Conservation (phyloP, 2,113 vertebrate species). For the Micronycteris hirsuta region DNA sequence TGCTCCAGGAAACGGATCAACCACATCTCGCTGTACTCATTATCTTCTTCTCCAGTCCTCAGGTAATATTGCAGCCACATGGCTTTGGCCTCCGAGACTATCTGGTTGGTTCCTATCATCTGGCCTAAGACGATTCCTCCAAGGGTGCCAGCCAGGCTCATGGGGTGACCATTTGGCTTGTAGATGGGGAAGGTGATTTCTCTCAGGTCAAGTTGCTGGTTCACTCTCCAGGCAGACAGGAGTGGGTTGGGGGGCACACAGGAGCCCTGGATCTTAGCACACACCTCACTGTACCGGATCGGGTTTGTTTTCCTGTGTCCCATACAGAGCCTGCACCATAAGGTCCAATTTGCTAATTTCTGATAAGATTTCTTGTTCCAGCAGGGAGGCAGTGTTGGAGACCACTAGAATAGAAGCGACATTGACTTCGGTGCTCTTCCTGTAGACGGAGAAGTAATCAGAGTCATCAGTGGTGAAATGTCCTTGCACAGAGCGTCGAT, state of each 20-base stretch:
- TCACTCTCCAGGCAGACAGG: background rate
- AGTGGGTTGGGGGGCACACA: conserved; percentile 68
- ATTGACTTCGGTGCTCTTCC: conserved; percentile 77
- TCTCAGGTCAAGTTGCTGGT: rapidly evolving
- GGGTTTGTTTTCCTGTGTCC: rapidly evolving
- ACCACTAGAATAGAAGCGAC: conserved; percentile 81
- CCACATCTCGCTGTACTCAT: conserved; percentile 76
- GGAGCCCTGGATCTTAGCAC: background rate
- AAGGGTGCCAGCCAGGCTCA: conserved; percentile 76
- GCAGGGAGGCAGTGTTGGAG: conserved; percentile 54
- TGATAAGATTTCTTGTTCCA: conserved; percentile 17
- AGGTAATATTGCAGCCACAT: conserved; percentile 83
- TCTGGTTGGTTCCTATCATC: rapidly evolving
- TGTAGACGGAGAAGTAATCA: conserved; percentile 77
- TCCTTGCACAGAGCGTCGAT: conserved; percentile 80
- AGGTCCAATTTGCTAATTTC: conserved; percentile 77
- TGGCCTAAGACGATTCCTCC: conserved; percentile 72
- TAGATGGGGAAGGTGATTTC: conserved; percentile 73
- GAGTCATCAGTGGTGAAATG: conserved; percentile 78
- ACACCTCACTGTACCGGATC: conserved; percentile 4
- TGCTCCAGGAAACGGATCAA: conserved; percentile 75
- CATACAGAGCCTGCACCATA: conserved; percentile 53
- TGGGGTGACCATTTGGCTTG: rapidly evolving
- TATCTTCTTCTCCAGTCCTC: conserved; percentile 47
- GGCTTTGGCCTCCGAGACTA: conserved; percentile 74